Evolutionary conservation across 1,140 invertebrate genomes (phyloP), one percentile per base, ranked within the genome.

Genomic region (Ericerus pela): DNA sequence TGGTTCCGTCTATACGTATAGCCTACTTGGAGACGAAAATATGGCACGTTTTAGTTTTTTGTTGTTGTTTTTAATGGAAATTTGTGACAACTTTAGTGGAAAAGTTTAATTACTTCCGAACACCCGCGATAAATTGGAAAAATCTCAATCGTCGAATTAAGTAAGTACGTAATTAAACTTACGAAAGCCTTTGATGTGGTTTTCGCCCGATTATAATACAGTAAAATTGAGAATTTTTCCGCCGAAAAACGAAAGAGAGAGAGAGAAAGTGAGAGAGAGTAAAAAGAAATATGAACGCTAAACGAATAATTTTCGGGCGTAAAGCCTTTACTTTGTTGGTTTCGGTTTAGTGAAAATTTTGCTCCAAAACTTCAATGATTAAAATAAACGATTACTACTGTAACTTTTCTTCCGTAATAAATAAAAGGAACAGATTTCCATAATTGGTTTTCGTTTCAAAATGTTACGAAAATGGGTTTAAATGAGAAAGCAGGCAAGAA

Each of bases 101-200:
- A 47, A 47, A 47, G 20, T 47, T 47, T 47, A 22, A 47, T 47
- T 47, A 24, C 41, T 47, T 47, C 26, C 20, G 41, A 47, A 47
- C 22, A 47, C 22, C 20, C 22, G 26, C 41, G 41, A 47, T n/a
- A n/a, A n/a, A n/a, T n/a, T n/a, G n/a, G n/a, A n/a, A n/a, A n/a
- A n/a, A n/a, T n/a, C n/a, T n/a, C n/a, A n/a, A 47, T 22, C 26
- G 41, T 24, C 41, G 16, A 47, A 47, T 47, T 47, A 47, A 47
- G n/a, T n/a, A n/a, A n/a, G 20, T 18, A 47, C 41, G 41, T 47
- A 47, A 47, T 47, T 47, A 47, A 47, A 47, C 41, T 47, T 47
- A 24, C 41, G 26, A 47, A 47, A 47, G 22, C 41, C 41, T 47
- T 47, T 47, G 41, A 47, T 47, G 41, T 47, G 41, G 41, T 47